Percentiles rank a stretch among this genome's conserved stretches.
Evolutionary conservation across 2,797 vertebrate genomes (phyloP).

Genomic region (Benthosema pterotum): DNA sequence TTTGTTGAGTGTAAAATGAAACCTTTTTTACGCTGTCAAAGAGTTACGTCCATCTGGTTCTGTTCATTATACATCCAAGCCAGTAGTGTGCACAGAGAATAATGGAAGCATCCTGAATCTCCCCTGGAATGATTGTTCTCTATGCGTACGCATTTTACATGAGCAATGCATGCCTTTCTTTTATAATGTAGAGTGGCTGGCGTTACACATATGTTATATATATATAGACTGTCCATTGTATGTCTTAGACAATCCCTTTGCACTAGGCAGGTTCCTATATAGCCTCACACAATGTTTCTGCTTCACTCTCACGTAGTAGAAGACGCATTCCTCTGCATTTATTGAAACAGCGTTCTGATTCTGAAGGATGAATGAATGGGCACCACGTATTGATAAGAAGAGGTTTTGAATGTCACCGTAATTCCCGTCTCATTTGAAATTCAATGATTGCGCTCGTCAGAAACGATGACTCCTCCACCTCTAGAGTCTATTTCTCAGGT

Average conservation of each 20-base stretch:
- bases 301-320: background rate
- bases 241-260: conserved; percentile 7
- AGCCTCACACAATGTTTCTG: background rate
- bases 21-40: too few relatives aligned
- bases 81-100: conserved; percentile 29
- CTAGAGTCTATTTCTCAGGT: conserved; percentile 63
- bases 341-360: conserved; percentile 7
- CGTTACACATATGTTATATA: too few relatives aligned
- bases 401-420: conserved; percentile 54
- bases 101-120: conserved; percentile 20
- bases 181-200: too few relatives aligned
- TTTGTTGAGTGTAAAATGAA: too few relatives aligned
- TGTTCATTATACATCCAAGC: conserved; percentile 51
- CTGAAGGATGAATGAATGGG: background rate
- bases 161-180: too few relatives aligned
- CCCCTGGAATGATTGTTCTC: conserved; percentile 37
- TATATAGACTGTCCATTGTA: conserved; percentile 7
- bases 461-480: conserved; percentile 56
- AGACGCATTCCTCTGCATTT: background rate
- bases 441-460: conserved; percentile 57
- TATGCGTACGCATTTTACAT: background rate
- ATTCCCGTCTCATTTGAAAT: conserved; percentile 58
- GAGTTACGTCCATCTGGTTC: too few relatives aligned
- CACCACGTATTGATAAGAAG: conserved; percentile 10
- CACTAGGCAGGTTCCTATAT: background rate